These are phyloP conservation scores for Lasioglossum oenotherae DNA, from an alignment of 2,888 invertebrate genomes.

Conservation along the genomic window DNA sequence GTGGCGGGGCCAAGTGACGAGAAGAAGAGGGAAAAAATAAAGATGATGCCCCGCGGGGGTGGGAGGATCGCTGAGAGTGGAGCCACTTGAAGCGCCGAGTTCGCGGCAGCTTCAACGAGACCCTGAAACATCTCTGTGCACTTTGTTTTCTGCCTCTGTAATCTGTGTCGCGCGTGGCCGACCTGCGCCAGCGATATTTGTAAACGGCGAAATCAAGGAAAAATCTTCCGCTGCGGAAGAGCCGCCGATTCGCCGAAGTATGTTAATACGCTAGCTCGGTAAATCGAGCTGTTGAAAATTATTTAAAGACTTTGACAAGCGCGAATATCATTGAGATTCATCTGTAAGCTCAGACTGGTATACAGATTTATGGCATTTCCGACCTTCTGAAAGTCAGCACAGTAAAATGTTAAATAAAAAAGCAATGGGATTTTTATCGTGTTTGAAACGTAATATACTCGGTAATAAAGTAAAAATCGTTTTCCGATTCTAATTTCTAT, in stretches of 20 bases:
- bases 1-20: conserved; percentile 11
- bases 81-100: conserved; percentile 48
- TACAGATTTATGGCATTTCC: not conserved
- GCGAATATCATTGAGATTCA: not conserved
- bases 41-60: conserved; percentile 25
- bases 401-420: not conserved
- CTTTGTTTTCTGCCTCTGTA: conserved; percentile 42
- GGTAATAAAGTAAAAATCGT: not conserved
- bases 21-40: not conserved
- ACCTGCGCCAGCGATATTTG: conserved; percentile 25
- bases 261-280: not conserved
- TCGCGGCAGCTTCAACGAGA: conserved; percentile 56
- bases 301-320: not conserved
- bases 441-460: not conserved
- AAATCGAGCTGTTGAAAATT: not conserved
- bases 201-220: conserved; percentile 21
- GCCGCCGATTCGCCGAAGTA: not conserved
- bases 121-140: conserved; percentile 40
- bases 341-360: not conserved
- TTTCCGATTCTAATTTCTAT: conserved; percentile 6
- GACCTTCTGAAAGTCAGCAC: not conserved
- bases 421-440: not conserved
- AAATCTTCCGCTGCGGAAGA: not conserved
- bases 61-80: conserved; percentile 41
- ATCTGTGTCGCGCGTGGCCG: conserved; percentile 39